phyloP scores from a whole-genome alignment of 1,140 invertebrate genomes.

The Drosophila burlai region DNA sequence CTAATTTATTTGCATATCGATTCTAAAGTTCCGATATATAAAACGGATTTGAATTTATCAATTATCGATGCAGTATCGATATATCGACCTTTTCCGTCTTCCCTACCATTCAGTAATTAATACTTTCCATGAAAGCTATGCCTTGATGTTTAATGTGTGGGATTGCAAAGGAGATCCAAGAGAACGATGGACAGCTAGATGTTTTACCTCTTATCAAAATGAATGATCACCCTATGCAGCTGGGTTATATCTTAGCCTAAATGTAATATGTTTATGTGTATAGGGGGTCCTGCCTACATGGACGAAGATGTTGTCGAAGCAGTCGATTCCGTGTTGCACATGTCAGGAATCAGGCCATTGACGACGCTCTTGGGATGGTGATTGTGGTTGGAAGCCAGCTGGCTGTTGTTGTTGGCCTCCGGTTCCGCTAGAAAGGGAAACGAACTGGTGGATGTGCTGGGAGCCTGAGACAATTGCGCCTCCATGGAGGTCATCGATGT shows the following conservation, averaged over 20 bases:
- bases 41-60: no score
- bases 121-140: conserved; percentile 30
- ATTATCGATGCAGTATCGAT: no score
- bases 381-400: conserved; percentile 52
- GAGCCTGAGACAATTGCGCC: conserved; percentile 64
- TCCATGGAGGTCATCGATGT: conserved; percentile 70
- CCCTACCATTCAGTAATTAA: neutral
- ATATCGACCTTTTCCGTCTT: neutral
- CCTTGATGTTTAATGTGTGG: neutral
- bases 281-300: conserved; percentile 7
- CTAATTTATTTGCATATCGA: no score
- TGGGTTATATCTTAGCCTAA: neutral
- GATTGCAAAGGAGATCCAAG: conserved; percentile 4
- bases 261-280: neutral
- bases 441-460: conserved; percentile 65
- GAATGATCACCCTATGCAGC: neutral
- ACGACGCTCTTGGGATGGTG: conserved; percentile 12
- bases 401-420: conserved; percentile 63
- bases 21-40: no score
- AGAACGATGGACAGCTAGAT: conserved; percentile 1
- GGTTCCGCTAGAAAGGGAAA: conserved; percentile 27
- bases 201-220: neutral
- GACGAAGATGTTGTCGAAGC: conserved; percentile 47
- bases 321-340: conserved; percentile 47
- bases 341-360: conserved; percentile 31